Conservation (phyloP, 1,140 invertebrate genomes). For the Oedothorax gibbosus region DNA sequence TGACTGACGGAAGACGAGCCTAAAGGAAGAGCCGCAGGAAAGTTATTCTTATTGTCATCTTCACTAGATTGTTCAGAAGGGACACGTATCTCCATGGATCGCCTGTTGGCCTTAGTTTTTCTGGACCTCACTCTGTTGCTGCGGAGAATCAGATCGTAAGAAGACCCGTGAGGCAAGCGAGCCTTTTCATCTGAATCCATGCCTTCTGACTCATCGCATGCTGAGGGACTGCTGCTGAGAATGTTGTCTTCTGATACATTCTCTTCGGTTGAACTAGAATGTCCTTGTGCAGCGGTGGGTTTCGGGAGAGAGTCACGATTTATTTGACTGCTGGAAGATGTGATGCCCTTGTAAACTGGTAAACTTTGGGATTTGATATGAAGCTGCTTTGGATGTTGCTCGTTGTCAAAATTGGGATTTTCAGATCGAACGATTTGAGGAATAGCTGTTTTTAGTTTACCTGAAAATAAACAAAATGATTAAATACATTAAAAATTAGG, state of each 20-base stretch:
- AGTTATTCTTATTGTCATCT: conserved; percentile 51
- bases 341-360: conserved; percentile 28
- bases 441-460: conserved; percentile 48
- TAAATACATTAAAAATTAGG: not conserved
- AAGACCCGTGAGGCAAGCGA: not conserved
- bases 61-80: conserved; percentile 57
- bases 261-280: conserved; percentile 54
- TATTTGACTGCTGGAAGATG: not conserved
- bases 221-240: conserved; percentile 52
- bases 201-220: conserved; percentile 54
- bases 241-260: conserved; percentile 53
- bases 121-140: conserved; percentile 38
- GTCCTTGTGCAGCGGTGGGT: not conserved
- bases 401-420: conserved; percentile 29
- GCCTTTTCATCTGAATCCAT: conserved; percentile 26
- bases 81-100: conserved; percentile 43
- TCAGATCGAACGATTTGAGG: conserved; percentile 50
- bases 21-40: not conserved
- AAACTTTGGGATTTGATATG: conserved; percentile 50
- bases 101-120: conserved; percentile 42
- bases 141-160: conserved; percentile 1
- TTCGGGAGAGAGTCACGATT: not conserved
- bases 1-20: not conserved
- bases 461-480: not conserved
- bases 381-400: conserved; percentile 38